These are phyloP conservation scores for Batillaria attramentaria DNA, from an alignment of 1,140 invertebrate genomes.

Conservation along the genomic window DNA sequence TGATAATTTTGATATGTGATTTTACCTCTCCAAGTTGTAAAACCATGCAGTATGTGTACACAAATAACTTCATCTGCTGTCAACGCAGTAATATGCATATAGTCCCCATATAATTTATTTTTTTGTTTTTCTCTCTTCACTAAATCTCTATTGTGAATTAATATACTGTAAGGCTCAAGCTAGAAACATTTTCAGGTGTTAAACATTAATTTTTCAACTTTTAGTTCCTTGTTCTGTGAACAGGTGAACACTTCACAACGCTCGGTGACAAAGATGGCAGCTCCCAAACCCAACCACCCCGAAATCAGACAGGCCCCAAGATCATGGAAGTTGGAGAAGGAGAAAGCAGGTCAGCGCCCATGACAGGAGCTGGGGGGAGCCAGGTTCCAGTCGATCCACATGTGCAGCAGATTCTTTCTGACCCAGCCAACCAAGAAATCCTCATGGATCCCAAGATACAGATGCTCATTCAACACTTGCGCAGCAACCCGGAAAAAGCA, in stretches of 20 bases:
- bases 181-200: background rate
- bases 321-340: slow-evolving; percentile 19
- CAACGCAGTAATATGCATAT: background rate
- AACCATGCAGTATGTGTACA: too few species aligned
- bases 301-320: slow-evolving; percentile 6
- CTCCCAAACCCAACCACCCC: background rate
- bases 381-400: slow-evolving; percentile 20
- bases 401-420: slow-evolving; percentile 19
- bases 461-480: slow-evolving; percentile 51
- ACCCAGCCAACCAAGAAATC: slow-evolving; percentile 50
- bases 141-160: background rate
- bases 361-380: background rate
- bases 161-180: background rate
- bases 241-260: slow-evolving; percentile 49
- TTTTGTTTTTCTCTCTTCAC: background rate
- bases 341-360: background rate
- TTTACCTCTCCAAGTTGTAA: too few species aligned
- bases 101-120: background rate
- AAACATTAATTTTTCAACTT: background rate
- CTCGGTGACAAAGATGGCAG: slow-evolving; percentile 27
- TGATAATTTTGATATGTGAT: too few species aligned
- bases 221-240: slow-evolving; percentile 9
- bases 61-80: background rate
- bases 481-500: slow-evolving; percentile 54
- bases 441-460: slow-evolving; percentile 60